Base-by-base conservation (phyloP, 2,797 vertebrate species). In the Discoglossus pictus region DNA sequence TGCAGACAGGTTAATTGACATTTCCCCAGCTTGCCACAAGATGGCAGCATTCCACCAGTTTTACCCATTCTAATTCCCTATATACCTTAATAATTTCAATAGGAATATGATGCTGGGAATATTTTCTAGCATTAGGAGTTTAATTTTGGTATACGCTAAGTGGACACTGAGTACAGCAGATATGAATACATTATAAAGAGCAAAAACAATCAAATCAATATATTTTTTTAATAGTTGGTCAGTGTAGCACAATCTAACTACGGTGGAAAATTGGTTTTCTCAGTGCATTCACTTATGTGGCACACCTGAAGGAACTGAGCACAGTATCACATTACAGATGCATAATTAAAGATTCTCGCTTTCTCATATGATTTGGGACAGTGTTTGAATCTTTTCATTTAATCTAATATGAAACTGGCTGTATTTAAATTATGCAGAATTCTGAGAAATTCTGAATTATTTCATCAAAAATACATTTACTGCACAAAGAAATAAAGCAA, bases 181-280 rank as follows among this genome's bases (percentile, higher is more conserved):
- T 31, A 52, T 27, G 7, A 12, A 42, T 13, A 12, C 12, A 11
- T 17, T 39, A 7, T 4, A 50, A 31, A 48, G 2, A 52, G 21
- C 39, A 63, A 7, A 52, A 62, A 13, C 60, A 62, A 62, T 51
- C 47, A 51, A 63, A 48, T 24, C 23, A 40, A 50, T 27, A 47
- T 13, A 8, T n/a, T 25, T 62, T 39, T 51, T 39, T 50, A 62
- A 62, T 34, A 50, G 44, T 62, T 39, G 18, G 31, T 35, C 38
- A 62, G 34, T 38, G 24, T 16, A 59, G 23, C 23, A 31, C 15
- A 20, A 43, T 44, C 24, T 12, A 16, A 20, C 15, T n/a, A 18
- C 20, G 18, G 36, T 13, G 34, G 20, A 40, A 39, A 40, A 62
- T 51, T 39, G 46, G 51, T 62, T 62, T 62, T 36, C 10, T 9